Percentiles rank a stretch among this genome's conserved stretches.
Evolutionary conservation across 2,797 vertebrate genomes (phyloP).

Genomic region (Acanthopagrus latus): DNA sequence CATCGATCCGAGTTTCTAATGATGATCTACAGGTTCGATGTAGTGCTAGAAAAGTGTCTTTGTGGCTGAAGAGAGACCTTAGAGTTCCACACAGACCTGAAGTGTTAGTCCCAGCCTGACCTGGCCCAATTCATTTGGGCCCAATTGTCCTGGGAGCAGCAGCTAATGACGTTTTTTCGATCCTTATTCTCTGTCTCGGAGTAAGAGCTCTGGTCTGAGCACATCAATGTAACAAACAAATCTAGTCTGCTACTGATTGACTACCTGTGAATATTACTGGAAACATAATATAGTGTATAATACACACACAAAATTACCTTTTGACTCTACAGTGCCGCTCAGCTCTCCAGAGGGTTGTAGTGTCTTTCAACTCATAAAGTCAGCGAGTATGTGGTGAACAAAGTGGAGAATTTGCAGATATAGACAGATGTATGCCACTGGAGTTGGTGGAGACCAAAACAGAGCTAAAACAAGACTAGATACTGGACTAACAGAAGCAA

Average conservation of each 20-base stretch:
- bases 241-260: background rate
- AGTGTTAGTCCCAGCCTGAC: conserved; percentile 8
- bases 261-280: background rate
- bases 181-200: background rate
- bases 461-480: background rate
- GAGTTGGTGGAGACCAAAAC: background rate
- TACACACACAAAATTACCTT: too few species aligned
- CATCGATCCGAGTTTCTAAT: conserved; percentile 7
- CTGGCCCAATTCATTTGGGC: conserved; percentile 1
- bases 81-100: background rate
- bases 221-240: background rate
- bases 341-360: too few species aligned
- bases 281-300: background rate
- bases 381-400: background rate
- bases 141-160: background rate
- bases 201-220: background rate
- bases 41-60: background rate
- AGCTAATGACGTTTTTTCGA: conserved; percentile 1
- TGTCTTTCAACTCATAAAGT: background rate
- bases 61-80: conserved; percentile 1
- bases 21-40: background rate
- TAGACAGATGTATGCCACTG: background rate
- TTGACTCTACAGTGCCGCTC: background rate
- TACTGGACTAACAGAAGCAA: too few species aligned
- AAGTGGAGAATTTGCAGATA: background rate